Evolutionary conservation across 2,797 vertebrate genomes (phyloP).

Genomic region (Echiichthys vipera): DNA sequence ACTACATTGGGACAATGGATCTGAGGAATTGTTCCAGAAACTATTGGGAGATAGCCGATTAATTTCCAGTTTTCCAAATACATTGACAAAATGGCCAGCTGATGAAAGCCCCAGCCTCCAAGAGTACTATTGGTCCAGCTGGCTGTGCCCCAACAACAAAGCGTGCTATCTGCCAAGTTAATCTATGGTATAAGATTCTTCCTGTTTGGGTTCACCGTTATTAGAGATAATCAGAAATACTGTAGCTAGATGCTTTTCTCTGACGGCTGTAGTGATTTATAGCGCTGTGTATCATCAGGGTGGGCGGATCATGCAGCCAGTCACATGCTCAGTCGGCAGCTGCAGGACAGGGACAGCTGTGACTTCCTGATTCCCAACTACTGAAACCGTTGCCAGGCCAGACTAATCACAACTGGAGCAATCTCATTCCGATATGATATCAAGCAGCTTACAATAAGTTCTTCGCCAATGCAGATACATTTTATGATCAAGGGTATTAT

Average conservation of each 20-base stretch:
- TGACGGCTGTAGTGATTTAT: constrained; percentile 44
- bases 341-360: constrained; percentile 69
- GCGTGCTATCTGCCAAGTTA: constrained; percentile 41
- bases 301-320: constrained; percentile 39
- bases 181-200: constrained; percentile 44
- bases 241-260: constrained; percentile 25
- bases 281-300: constrained; percentile 32
- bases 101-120: constrained; percentile 62
- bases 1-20: constrained; percentile 35
- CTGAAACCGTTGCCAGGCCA: constrained; percentile 62
- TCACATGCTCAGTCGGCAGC: constrained; percentile 68
- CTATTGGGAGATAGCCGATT: constrained; percentile 47
- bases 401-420: constrained; percentile 67
- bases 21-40: constrained; percentile 48
- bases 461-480: constrained; percentile 24
- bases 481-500: constrained; percentile 23
- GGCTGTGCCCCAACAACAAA: constrained; percentile 39
- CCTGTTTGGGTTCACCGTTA: constrained; percentile 31
- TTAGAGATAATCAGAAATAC: constrained; percentile 38
- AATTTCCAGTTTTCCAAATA: constrained; percentile 55
- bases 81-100: constrained; percentile 63
- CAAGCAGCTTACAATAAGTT: constrained; percentile 38
- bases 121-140: constrained; percentile 49
- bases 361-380: constrained; percentile 71
- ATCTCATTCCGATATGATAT: constrained; percentile 45